Percentiles rank a stretch among this genome's conserved stretches.
These are phyloP conservation scores for Lemur catta DNA, from an alignment of 2,797 vertebrate genomes.

Conservation along the genomic window DNA sequence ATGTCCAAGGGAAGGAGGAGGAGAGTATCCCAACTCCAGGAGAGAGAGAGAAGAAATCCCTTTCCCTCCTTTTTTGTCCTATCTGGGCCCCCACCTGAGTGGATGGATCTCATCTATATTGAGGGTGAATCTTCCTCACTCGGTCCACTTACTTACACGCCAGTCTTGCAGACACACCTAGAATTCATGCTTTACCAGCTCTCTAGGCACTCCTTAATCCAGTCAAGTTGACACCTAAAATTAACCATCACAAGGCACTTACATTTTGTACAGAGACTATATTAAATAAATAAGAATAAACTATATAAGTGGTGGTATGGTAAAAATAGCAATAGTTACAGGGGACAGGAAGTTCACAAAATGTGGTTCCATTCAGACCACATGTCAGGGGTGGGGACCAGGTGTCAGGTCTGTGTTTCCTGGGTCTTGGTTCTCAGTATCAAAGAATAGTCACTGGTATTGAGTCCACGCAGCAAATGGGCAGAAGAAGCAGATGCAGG, in stretches of 20 bases:
- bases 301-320: not conserved
- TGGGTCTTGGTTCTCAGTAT: no score
- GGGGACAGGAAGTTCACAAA: not conserved
- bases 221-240: not conserved
- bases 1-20: not conserved
- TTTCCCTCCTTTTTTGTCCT: not conserved
- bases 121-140: not conserved
- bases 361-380: not conserved
- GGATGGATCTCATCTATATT: not conserved
- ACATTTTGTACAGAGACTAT: not conserved
- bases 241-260: not conserved
- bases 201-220: not conserved
- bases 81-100: not conserved
- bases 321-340: not conserved
- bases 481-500: no score
- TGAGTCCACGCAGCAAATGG: no score
- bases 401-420: no score
- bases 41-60: no score
- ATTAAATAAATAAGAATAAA: not conserved
- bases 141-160: not conserved
- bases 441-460: no score
- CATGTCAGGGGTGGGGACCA: no score
- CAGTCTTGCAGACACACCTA: not conserved
- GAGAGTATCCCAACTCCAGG: not conserved
- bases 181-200: not conserved